These are phyloP conservation scores for Chionoecetes opilio DNA, from an alignment of 1,140 invertebrate species.

Conservation along the genomic window DNA sequence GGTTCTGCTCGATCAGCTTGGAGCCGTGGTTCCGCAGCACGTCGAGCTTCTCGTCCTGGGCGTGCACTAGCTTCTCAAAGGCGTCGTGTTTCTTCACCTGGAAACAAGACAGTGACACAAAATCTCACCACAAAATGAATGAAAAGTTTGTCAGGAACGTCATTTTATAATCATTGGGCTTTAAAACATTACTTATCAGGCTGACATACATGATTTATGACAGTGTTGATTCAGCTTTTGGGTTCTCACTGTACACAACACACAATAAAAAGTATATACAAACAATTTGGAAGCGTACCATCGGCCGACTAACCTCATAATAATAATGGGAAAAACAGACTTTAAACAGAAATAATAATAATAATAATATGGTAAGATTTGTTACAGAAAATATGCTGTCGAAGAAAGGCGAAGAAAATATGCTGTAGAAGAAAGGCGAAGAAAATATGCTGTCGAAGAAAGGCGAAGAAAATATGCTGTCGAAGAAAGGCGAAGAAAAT, in stretches of 20 bases:
- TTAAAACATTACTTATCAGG: too few relatives aligned
- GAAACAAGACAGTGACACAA: neutral
- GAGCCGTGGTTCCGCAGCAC: constrained; percentile 93
- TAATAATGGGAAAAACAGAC: too few relatives aligned
- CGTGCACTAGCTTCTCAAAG: constrained; percentile 93
- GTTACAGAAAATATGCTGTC: too few relatives aligned
- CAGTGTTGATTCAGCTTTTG: neutral
- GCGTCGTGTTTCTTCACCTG: constrained; percentile 92
- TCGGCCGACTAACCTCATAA: too few relatives aligned
- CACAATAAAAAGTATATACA: neutral
- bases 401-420: too few relatives aligned
- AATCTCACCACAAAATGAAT: neutral
- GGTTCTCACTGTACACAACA: neutral
- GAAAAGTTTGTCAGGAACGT: neutral
- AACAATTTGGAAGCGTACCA: neutral
- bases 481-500: too few relatives aligned
- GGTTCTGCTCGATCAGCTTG: constrained; percentile 95
- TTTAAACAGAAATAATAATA: neutral
- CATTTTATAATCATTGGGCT: too few relatives aligned
- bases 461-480: too few relatives aligned
- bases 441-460: too few relatives aligned
- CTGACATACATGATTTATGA: neutral
- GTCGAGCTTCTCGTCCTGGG: constrained; percentile 94
- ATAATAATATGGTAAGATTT: too few relatives aligned
- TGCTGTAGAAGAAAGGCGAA: too few relatives aligned